A percentile compares a stretch with the other conserved stretches of the same genome.
These are phyloP conservation scores for Saccostrea cuccullata DNA, from an alignment of 1,140 invertebrate genomes.

Conservation along the genomic window DNA sequence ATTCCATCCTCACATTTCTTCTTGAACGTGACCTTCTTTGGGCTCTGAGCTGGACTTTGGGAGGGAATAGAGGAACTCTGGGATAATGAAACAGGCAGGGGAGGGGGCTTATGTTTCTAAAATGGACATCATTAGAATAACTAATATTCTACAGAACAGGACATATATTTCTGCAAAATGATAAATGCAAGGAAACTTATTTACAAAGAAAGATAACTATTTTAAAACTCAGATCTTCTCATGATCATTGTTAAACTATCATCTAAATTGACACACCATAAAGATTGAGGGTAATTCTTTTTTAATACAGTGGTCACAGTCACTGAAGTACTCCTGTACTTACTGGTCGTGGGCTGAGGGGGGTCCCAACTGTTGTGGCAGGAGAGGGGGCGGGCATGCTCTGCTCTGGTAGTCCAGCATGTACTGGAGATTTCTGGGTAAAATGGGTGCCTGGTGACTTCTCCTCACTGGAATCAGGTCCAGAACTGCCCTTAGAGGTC, in stretches of 20 bases:
- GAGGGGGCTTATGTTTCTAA: slow-evolving; percentile 75
- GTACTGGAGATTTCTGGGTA: slow-evolving; percentile 42
- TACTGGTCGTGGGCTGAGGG: slow-evolving; percentile 23
- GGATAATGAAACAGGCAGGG: slow-evolving; percentile 63
- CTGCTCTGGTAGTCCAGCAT: neutral
- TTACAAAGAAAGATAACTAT: slow-evolving; percentile 13
- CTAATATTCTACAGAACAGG: no score
- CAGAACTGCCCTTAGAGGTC: slow-evolving; percentile 51
- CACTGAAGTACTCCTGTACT: neutral
- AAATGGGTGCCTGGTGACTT: slow-evolving; percentile 41
- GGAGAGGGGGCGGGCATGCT: slow-evolving; percentile 1
- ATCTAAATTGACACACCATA: no score
- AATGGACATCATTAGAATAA: neutral
- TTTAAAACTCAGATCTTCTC: no score
- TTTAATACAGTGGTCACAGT: no score
- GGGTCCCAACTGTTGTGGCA: slow-evolving; percentile 29
- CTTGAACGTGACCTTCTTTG: slow-evolving; percentile 85
- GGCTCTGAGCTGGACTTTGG: slow-evolving; percentile 80
- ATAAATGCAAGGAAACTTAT: no score
- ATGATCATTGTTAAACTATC: no score
- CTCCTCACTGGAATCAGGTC: slow-evolving; percentile 51
- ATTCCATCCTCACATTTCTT: slow-evolving; percentile 94
- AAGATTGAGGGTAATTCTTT: no score
- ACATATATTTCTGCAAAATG: no score
- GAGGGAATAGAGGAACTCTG: slow-evolving; percentile 61